Percentiles rank a stretch among this genome's conserved stretches.
Evolutionary conservation across 2,888 invertebrate species (phyloP).

Genomic region (Cosmorhoe ocellata): DNA sequence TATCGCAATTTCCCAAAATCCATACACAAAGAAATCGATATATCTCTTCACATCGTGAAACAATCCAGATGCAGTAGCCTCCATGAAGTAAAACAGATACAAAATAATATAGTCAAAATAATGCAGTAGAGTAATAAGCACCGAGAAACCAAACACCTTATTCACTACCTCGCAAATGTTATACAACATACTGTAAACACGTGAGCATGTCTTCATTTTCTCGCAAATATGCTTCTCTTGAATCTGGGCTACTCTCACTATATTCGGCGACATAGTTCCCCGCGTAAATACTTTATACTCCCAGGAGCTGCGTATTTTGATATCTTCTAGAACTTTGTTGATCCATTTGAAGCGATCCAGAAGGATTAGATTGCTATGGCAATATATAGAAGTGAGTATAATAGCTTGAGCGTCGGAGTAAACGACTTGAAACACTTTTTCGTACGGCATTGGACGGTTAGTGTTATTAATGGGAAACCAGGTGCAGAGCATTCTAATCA

Average conservation of each 20-base stretch:
- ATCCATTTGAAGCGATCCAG: slow-evolving; percentile 50
- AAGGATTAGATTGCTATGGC: slow-evolving; percentile 45
- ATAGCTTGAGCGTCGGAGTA: slow-evolving; percentile 49
- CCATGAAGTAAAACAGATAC: slow-evolving; percentile 68
- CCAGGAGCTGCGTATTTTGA: slow-evolving; percentile 45
- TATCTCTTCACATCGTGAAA: slow-evolving; percentile 55
- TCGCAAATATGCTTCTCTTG: slow-evolving; percentile 52
- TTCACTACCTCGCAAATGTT: slow-evolving; percentile 42
- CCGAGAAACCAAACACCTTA: slow-evolving; percentile 47
- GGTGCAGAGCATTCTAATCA: slow-evolving; percentile 46
- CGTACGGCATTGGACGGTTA: slow-evolving; percentile 40
- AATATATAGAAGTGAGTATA: slow-evolving; percentile 48
- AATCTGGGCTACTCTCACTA: slow-evolving; percentile 39
- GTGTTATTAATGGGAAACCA: slow-evolving; percentile 48
- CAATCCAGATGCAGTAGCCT: slow-evolving; percentile 62
- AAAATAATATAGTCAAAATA: slow-evolving; percentile 48
- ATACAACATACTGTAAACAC: slow-evolving; percentile 53
- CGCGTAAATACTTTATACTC: slow-evolving; percentile 47
- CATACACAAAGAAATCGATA: slow-evolving; percentile 52
- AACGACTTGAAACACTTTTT: slow-evolving; percentile 54
- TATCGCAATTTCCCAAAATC: slow-evolving; percentile 57
- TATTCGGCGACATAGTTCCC: slow-evolving; percentile 35
- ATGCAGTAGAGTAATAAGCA: slow-evolving; percentile 47
- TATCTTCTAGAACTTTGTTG: slow-evolving; percentile 50
- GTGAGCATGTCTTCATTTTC: slow-evolving; percentile 56